Base-by-base conservation (phyloP, 2,888 invertebrate genomes). In the Venusia cambrica region DNA sequence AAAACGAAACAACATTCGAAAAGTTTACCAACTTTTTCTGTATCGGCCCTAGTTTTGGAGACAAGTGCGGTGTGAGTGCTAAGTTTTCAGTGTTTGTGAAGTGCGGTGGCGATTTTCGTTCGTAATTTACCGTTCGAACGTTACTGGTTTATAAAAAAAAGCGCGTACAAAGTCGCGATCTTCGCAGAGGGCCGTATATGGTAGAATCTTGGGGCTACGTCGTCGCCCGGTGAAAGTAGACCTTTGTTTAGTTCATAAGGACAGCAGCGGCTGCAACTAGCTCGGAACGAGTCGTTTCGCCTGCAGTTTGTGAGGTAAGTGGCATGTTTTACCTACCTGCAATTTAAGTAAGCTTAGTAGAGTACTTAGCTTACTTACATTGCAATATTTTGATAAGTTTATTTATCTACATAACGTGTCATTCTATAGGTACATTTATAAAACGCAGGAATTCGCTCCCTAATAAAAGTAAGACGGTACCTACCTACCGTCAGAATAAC, bases 181-280 rank as follows among this genome's bases (percentile, higher is more conserved):
- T 70, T 76, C 72, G 71, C 65, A 59, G 73, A 77, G 78, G 77
- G 73, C 75, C 76, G 75, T 83, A 66, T 76, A 77, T 75, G 78
- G 75, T 71, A 52, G 73, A 72, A 74, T 75, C 73, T 77, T 66
- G 69, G 69, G 58, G 65, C 68, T 67, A 71, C 71, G 68, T 65
- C 62, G 57, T 65, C 62, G 58, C 58, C 54, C 56, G 85, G 85
- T 85, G 85, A 87, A 85, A 85, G 85, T 85, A 80, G 73, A 84
- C 80, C 84, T 83, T 83, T 78, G 78, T 77, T 77, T 71, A 75
- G 81, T 84, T 83, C 80, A 74, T 77, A 85, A 85, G 85, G 85
- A 84, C 83, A 79, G 75, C 59, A 71, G 63, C 66, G 67, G 62
- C 69, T 66, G 75, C 78, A 73, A 72, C 76, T 70, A 64, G 66